A percentile compares a stretch with the other conserved stretches of the same genome.
These are phyloP conservation scores for Poecilus cupreus DNA, from an alignment of 2,888 invertebrate species.

Conservation along the genomic window DNA sequence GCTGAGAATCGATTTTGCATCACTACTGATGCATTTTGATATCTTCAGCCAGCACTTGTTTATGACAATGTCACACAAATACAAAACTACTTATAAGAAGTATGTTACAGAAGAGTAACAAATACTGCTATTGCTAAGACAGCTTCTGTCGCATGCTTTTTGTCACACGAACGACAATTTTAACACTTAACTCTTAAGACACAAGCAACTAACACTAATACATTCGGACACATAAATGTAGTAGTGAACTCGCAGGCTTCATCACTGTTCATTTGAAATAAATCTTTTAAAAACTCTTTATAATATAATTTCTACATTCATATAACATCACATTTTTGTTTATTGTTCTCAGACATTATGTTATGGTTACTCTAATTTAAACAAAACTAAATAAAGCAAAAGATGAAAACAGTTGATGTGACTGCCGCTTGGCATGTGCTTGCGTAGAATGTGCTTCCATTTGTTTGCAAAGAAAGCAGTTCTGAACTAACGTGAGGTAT, in stretches of 20 bases:
- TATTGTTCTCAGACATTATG: conserved; percentile 12
- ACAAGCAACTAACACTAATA: conserved; percentile 27
- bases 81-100: conserved; percentile 48
- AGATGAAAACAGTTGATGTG: conserved; percentile 37
- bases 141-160: conserved; percentile 53
- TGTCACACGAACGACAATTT: conserved; percentile 38
- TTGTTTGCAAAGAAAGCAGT: conserved; percentile 1
- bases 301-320: not conserved
- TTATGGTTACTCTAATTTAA: conserved; percentile 28
- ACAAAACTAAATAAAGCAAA: conserved; percentile 8
- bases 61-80: conserved; percentile 39
- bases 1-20: conserved; percentile 37
- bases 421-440: conserved; percentile 56
- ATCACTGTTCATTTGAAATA: conserved; percentile 40
- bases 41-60: conserved; percentile 26
- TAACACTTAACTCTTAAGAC: conserved; percentile 27
- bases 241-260: conserved; percentile 45
- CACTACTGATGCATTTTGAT: conserved; percentile 42
- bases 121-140: conserved; percentile 55
- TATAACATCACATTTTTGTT: not conserved
- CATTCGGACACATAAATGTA: conserved; percentile 35
- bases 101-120: conserved; percentile 54
- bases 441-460: conserved; percentile 47
- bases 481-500: conserved; percentile 44
- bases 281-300: not conserved